phyloP scores from a whole-genome alignment of 2,888 invertebrate genomes.

The Athalia circularis region DNA sequence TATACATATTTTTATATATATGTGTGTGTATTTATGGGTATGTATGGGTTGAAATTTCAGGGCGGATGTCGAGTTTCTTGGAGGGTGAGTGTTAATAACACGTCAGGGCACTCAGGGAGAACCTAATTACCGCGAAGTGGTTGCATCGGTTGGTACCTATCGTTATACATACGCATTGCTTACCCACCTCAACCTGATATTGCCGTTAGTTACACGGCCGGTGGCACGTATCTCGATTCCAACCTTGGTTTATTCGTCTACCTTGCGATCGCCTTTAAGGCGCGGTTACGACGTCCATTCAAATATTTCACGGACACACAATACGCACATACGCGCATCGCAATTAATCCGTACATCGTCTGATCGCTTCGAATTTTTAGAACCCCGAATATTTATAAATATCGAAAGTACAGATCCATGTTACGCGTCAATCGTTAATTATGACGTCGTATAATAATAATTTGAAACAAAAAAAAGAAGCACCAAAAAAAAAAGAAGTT shows the following conservation, averaged over 20 bases:
- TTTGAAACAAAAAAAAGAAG: no score
- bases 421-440: no score
- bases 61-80: constrained; percentile 35
- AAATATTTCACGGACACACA: not conserved
- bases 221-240: constrained; percentile 12
- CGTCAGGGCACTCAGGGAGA: constrained; percentile 39
- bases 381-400: no score
- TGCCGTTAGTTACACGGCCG: constrained; percentile 20
- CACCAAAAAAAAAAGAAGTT: no score
- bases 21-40: not conserved
- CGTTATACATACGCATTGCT: constrained; percentile 17
- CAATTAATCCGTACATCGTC: no score
- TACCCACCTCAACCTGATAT: constrained; percentile 28
- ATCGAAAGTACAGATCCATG: no score
- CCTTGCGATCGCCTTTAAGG: constrained; percentile 23
- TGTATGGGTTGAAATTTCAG: constrained; percentile 12
- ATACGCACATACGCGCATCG: no score
- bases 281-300: constrained; percentile 16
- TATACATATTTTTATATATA: no score
- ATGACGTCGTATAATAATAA: no score
- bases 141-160: constrained; percentile 33
- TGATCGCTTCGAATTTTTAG: no score
- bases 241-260: constrained; percentile 33
- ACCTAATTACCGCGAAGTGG: constrained; percentile 42
- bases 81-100: constrained; percentile 42